Evolutionary conservation across 53 echinoderm and acorn worm species (phyloP).

Genomic region (Pentamera pediparva): DNA sequence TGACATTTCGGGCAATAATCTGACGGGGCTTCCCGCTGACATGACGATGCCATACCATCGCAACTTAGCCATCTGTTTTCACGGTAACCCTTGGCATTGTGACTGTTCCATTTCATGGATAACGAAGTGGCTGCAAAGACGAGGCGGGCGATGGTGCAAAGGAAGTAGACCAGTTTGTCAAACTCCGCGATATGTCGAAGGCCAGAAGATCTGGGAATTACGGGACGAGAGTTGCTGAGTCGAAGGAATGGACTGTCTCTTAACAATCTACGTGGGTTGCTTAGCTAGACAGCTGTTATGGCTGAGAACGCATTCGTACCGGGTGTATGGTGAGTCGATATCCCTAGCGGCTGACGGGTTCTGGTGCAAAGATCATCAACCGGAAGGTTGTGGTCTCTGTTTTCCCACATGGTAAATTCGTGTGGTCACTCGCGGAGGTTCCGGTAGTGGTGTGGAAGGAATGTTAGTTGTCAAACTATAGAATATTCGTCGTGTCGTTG

Average conservation of each 20-base stretch:
- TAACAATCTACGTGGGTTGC: too few relatives aligned
- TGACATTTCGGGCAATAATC: constrained; percentile 16
- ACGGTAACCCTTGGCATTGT: constrained; percentile 15
- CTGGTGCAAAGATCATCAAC: too few relatives aligned
- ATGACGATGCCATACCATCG: background rate
- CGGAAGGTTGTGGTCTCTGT: too few relatives aligned
- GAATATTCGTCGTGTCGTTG: too few relatives aligned
- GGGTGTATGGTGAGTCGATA: too few relatives aligned
- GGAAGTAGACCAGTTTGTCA: constrained; percentile 10
- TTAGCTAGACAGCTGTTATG: too few relatives aligned
- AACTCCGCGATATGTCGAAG: background rate
- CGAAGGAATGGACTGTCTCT: background rate
- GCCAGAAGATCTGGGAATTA: constrained; percentile 8
- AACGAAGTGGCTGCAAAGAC: constrained; percentile 15
- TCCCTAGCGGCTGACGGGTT: too few relatives aligned
- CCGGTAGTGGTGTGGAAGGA: too few relatives aligned
- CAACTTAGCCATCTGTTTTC: background rate
- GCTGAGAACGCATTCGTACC: too few relatives aligned
- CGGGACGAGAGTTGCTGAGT: background rate
- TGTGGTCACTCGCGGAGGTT: too few relatives aligned
- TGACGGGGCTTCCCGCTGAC: background rate
- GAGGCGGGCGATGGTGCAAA: constrained; percentile 12
- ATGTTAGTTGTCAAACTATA: too few relatives aligned
- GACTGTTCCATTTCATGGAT: constrained; percentile 17
- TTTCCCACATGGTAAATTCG: too few relatives aligned